These are phyloP conservation scores for Phylloscopus whistleri DNA, from an alignment of 2,113 vertebrate genomes.

Conservation along the genomic window DNA sequence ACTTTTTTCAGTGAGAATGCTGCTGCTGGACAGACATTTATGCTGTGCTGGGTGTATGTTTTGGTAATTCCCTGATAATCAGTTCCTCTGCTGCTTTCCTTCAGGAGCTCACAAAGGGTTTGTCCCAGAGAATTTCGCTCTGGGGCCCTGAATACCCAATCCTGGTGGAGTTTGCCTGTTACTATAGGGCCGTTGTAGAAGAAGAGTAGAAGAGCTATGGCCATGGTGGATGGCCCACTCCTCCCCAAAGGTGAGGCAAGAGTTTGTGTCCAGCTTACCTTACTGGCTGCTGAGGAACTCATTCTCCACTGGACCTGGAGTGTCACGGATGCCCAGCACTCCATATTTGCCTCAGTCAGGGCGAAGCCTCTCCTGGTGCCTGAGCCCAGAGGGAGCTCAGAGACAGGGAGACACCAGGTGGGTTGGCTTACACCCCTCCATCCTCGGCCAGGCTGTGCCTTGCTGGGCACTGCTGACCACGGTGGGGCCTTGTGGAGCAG, in stretches of 20 bases:
- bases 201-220: not conserved
- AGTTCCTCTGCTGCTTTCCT: not conserved
- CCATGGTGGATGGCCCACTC: not conserved
- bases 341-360: not conserved
- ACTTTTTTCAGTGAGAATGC: not conserved
- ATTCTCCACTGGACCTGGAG: rapidly evolving
- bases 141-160: not conserved
- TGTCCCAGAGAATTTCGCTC: not conserved
- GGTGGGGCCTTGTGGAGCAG: rapidly evolving
- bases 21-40: not conserved
- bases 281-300: not conserved
- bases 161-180: not conserved
- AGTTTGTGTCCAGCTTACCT: not conserved
- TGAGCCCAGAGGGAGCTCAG: too few relatives aligned
- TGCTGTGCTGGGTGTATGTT: not conserved
- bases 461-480: not conserved
- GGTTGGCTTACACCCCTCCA: not conserved
- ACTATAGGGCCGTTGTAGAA: not conserved
- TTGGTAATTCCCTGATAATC: not conserved
- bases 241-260: not conserved
- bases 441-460: not conserved
- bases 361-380: rapidly evolving
- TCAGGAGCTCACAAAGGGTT: not conserved
- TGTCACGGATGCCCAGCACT: not conserved
- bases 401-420: not conserved